Evolutionary conservation across 2,113 vertebrate genomes (phyloP), one percentile per base, ranked within the genome.

Genomic region (Octodon degus): DNA sequence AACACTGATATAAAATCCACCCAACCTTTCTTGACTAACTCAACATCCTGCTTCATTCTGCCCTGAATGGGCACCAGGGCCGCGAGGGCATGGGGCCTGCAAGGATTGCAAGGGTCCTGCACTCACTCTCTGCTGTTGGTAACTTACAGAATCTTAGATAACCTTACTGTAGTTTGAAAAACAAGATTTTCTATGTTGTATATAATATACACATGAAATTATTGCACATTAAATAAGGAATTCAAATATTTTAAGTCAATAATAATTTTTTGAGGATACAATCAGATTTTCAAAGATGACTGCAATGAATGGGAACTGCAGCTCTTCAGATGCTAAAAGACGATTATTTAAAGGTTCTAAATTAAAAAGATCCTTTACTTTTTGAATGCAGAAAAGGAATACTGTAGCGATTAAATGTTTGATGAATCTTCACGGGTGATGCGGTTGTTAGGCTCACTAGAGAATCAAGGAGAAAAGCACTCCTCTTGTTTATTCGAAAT

Each of bases 211-310:
- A 91, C 30, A 74, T 1, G 9, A 76, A 84, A 76, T 79, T 79
- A 74, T 68, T 96, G 89, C 67, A 88, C 9, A n/a, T 4, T 55
- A 86, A 93, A 79, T 68, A 96, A 83, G 60, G 16, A 68, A 93
- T 63, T 50, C 53, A 96, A 94, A 60, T 50, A 94, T 82, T 95
- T 91, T 81, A 90, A 93, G 89, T 68, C 34, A 85, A 67, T 50
- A 76, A 25, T 37, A 80, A 81, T 93, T 94, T 93, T 95, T 80
- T 70, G 24, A 95, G 17, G 13, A 24, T 84, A 93, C 25, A 96
- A 85, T 14, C 16, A 85, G 34, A 81, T 63, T 47, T 84, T 72
- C 50, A 91, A 96, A 16, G 79, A 77, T 65, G 34, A 58, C 0
- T 85, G 3, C 50, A 67, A 62, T 87, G 7, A 65, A 63, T 86